Base-by-base conservation (phyloP, 2,888 invertebrate species). In the Polydesmus complanatus region DNA sequence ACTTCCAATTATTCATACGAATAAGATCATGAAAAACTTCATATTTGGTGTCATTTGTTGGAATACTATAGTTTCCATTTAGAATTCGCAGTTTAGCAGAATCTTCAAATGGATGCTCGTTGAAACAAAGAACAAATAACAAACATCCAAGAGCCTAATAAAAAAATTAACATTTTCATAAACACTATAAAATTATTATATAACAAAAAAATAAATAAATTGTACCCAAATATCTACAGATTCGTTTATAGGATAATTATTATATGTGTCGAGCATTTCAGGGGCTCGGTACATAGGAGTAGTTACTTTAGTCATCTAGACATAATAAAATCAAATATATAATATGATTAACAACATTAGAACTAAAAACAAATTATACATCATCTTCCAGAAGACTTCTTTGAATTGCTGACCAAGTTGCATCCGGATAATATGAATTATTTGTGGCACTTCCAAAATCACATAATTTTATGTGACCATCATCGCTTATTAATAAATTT, bases 211-310 rank as follows among this genome's bases (percentile, higher is more conserved):
- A 22, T 3, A 8, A 23, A 51, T 8, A 52, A 22, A n/a, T 51
- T n/a, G 19, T 66, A 77, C 77, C 98, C 98, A 98, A 48, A 95
- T 80, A 75, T 99, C 98, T 1, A 87, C 84, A 52, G 88, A 84
- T 66, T 88, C 82, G 61, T 93, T 93, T 66, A 98, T 93, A 64
- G 86, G 87, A 71, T 86, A 85, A 73, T 98, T 95, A 70, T 86
- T 91, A 88, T 97, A 98, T 2, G 95, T 90, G 72, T 97, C 96
- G 60, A 97, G 79, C 86, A 97, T 94, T 79, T 98, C 98, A 27
- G 98, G 98, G 0, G 97, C 89, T 72, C 98, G 81, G 75, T 98
- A 98, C 97, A 81, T 80, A 3, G 80, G 81, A 19, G 80, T 81
- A 19, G 80, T 81, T 68, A 78, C 74, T 65, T 76, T 74, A n/a